Base-by-base conservation (phyloP, 2,888 invertebrate species). In the Lysandra coridon region DNA sequence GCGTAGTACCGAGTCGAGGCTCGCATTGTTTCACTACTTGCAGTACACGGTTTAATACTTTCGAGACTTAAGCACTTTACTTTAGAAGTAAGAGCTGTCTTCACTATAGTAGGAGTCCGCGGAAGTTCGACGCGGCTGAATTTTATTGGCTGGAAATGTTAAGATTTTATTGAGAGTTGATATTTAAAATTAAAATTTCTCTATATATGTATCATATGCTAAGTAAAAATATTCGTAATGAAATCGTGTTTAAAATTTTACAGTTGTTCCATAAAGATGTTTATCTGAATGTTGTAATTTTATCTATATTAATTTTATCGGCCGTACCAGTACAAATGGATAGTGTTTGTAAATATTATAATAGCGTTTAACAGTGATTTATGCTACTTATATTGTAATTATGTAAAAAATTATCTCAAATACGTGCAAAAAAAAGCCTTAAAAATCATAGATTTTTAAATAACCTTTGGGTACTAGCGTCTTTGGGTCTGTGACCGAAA, bases 371-470 rank as follows among this genome's bases (percentile, higher is more conserved):
- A 90, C 91, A 91, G 89, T 92, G 91, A 91, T 89, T 88, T 87
- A 88, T 87, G 88, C 91, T 92, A 93, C 91, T 91, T 92, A 90
- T 90, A 88, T 85, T 91, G 90, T 92, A 92, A 91, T 89, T 90
- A 90, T 91, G 91, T 92, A 92, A 90, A 79, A 89, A 90, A 90
- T 91, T 88, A 87, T 91, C 87, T 89, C 89, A 90, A 90, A 89
- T 92, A 92, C 91, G 90, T 92, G 91, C 91, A 92, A 93, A 86
- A 92, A 92, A 86, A 90, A 92, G 93, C 93, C 93, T 94, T 94
- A 92, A 94, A 93, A 93, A 93, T 93, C 93, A 88, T 91, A 93
- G 93, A 93, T 93, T 93, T 94, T 93, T 93, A 91, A 92, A 87
- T 84, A 87, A 87, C 89, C 86, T 83, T 90, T 92, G 91, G 92